Conservation (phyloP, 2,113 vertebrate species). For the Nesoenas mayeri region DNA sequence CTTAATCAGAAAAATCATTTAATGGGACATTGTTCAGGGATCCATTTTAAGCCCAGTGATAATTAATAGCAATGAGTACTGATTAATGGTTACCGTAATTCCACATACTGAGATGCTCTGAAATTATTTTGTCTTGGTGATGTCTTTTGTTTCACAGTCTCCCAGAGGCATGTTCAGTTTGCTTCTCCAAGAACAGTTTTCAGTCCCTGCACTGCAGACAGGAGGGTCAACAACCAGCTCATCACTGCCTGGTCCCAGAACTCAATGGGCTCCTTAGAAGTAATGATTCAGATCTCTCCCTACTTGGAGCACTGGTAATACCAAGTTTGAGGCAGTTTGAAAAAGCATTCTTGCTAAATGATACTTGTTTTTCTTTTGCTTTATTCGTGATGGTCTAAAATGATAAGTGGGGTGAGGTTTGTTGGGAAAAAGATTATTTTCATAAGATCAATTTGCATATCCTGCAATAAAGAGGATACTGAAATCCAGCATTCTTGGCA, state of each 20-base stretch:
- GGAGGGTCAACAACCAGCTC: background rate
- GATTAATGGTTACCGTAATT: slow-evolving; percentile 28
- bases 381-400: background rate
- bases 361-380: background rate
- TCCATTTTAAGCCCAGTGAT: slow-evolving; percentile 29
- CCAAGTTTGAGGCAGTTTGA: background rate
- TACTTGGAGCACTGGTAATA: background rate
- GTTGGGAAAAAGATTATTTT: background rate
- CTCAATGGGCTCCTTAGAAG: background rate
- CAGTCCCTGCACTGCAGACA: background rate
- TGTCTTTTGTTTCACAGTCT: background rate
- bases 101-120: background rate
- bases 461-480: background rate
- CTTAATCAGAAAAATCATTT: slow-evolving; percentile 64
- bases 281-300: background rate
- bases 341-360: background rate
- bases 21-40: slow-evolving; percentile 35
- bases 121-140: slow-evolving; percentile 24
- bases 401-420: background rate
- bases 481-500: background rate
- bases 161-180: background rate
- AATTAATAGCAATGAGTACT: slow-evolving; percentile 33
- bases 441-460: background rate
- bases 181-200: background rate
- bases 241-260: background rate